Conservation (phyloP, 1,140 invertebrate species). For the Orussus abietinus region DNA sequence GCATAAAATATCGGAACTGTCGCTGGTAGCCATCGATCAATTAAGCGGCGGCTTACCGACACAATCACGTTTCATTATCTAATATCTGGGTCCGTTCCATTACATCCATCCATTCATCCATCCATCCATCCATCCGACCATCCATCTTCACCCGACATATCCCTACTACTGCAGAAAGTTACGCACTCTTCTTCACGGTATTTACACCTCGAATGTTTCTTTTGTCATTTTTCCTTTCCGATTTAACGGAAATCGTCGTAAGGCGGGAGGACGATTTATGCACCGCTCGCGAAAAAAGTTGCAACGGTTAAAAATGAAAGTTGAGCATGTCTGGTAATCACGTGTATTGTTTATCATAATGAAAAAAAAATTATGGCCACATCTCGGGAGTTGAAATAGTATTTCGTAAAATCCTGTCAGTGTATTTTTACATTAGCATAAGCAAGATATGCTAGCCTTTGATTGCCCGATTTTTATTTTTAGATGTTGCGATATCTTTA, state of each 20-base stretch:
- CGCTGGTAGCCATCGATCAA: conserved; percentile 17
- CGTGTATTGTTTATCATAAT: too few relatives aligned
- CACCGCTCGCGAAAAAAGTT: too few relatives aligned
- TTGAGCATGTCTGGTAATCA: too few relatives aligned
- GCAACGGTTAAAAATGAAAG: too few relatives aligned
- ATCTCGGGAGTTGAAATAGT: too few relatives aligned
- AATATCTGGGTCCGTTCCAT: conserved; percentile 12
- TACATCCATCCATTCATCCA: conserved; percentile 4
- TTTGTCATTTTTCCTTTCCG: neutral
- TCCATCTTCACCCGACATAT: neutral
- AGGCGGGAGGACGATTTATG: neutral
- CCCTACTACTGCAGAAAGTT: neutral
- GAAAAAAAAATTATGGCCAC: too few relatives aligned
- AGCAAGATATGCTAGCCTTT: too few relatives aligned
- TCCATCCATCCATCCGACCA: neutral
- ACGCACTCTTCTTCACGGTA: neutral
- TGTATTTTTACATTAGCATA: too few relatives aligned
- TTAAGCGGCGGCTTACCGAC: conserved; percentile 11
- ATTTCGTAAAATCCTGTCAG: too few relatives aligned
- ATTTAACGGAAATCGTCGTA: neutral
- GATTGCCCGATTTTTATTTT: too few relatives aligned
- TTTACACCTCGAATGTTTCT: neutral
- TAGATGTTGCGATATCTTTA: too few relatives aligned
- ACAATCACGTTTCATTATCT: conserved; percentile 21
- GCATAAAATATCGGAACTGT: conserved; percentile 5